Evolutionary conservation across 2,888 invertebrate species (phyloP).

Genomic region (Chironomus tentans): DNA sequence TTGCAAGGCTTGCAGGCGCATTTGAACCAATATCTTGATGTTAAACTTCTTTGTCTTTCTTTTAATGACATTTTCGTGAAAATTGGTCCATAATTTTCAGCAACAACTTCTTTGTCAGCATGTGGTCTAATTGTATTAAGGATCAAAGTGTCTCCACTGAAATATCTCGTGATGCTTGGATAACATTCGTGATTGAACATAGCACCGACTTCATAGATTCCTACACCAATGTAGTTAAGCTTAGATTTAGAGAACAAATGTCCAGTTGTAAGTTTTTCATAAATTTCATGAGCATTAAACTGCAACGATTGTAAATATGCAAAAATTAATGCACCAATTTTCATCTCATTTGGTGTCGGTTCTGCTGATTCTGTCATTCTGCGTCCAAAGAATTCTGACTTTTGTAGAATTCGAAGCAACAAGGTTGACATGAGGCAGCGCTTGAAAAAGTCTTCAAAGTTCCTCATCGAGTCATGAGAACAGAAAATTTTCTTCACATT

Average conservation of each 20-base stretch:
- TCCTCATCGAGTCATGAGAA: constrained; percentile 52
- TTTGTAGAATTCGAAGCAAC: constrained; percentile 59
- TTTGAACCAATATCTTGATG: constrained; percentile 68
- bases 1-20: constrained; percentile 64
- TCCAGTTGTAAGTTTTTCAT: constrained; percentile 51
- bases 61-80: constrained; percentile 50
- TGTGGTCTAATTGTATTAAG: constrained; percentile 59
- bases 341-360: constrained; percentile 47
- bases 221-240: constrained; percentile 55
- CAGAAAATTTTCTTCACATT: constrained; percentile 55
- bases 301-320: constrained; percentile 66
- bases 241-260: constrained; percentile 44
- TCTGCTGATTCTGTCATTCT: constrained; percentile 42
- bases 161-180: constrained; percentile 68
- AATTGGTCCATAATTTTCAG: constrained; percentile 77
- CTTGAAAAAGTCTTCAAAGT: constrained; percentile 60
- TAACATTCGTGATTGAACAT: constrained; percentile 79
- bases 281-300: constrained; percentile 80
- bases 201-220: constrained; percentile 65
- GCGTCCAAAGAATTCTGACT: constrained; percentile 53
- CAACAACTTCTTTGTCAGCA: constrained; percentile 54
- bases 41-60: constrained; percentile 54
- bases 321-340: constrained; percentile 56
- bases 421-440: constrained; percentile 70
- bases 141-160: constrained; percentile 62